Evolutionary conservation across 2,113 vertebrate species (phyloP).

Genomic region (Phoenicopterus ruber): DNA sequence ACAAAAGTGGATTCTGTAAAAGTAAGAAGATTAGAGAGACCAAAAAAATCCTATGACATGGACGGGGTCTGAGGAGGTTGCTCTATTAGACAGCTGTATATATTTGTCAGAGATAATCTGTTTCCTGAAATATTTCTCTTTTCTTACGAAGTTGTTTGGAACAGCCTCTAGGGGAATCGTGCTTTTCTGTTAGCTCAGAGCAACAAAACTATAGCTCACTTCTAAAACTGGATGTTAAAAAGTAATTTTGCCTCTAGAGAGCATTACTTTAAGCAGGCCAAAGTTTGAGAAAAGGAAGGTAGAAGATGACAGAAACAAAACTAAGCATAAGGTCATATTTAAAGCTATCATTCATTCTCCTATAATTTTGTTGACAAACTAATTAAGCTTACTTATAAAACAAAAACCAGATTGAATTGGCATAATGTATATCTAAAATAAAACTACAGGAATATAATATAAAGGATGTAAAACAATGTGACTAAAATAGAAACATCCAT

Average conservation of each 20-base stretch:
- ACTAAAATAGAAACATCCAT: neutral
- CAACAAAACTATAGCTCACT: conserved; percentile 3
- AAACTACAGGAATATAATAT: neutral
- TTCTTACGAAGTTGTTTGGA: conserved; percentile 7
- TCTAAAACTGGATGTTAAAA: conserved; percentile 21
- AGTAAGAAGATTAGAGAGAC: conserved; percentile 61
- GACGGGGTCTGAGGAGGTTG: conserved; percentile 12
- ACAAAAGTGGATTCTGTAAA: conserved; percentile 39
- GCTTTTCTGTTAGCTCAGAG: conserved; percentile 5
- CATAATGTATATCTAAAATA: neutral
- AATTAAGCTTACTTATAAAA: neutral
- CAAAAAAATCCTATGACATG: conserved; percentile 29
- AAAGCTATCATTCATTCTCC: neutral
- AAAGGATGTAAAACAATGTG: rapidly evolving
- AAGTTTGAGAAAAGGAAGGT: neutral
- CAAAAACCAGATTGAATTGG: neutral
- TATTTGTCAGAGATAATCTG: conserved; percentile 46
- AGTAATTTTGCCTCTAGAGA: conserved; percentile 11
- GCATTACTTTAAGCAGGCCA: neutral
- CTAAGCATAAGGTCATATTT: neutral
- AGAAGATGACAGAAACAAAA: neutral
- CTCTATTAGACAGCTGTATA: conserved; percentile 40
- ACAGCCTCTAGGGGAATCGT: neutral
- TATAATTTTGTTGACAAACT: neutral
- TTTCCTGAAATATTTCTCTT: conserved; percentile 48